Conservation (phyloP, 2,888 invertebrate species). For the Napeogenes sylphis region DNA sequence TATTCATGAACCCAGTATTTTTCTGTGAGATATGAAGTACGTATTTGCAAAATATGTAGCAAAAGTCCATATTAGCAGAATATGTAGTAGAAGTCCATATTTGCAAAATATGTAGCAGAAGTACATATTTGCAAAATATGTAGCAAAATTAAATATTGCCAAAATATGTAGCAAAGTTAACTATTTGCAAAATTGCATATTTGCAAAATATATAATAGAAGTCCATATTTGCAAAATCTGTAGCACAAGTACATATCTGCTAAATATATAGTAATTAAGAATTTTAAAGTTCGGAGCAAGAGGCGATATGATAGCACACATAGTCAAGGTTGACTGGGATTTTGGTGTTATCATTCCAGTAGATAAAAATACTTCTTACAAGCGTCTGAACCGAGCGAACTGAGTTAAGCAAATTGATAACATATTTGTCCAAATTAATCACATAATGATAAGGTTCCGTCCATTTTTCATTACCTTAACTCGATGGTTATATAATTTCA, state of each 20-base stretch:
- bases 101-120: no score
- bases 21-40: background rate
- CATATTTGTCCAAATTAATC: no score
- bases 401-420: background rate
- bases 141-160: no score
- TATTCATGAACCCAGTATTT: no score
- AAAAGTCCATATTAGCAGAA: no score
- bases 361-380: conserved; percentile 1
- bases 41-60: background rate
- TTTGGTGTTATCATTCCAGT: conserved; percentile 24
- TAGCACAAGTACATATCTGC: no score
- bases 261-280: conserved; percentile 9
- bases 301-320: conserved; percentile 36
- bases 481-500: no score
- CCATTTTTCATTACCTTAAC: no score
- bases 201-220: background rate
- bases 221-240: background rate
- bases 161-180: no score
- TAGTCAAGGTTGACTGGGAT: conserved; percentile 51
- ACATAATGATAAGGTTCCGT: no score
- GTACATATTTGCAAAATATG: no score
- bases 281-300: conserved; percentile 20
- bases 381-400: background rate
- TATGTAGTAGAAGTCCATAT: no score
- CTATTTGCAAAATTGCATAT: background rate